Evolutionary conservation across 1,140 invertebrate species (phyloP).

Genomic region (Drosophila pachea): DNA sequence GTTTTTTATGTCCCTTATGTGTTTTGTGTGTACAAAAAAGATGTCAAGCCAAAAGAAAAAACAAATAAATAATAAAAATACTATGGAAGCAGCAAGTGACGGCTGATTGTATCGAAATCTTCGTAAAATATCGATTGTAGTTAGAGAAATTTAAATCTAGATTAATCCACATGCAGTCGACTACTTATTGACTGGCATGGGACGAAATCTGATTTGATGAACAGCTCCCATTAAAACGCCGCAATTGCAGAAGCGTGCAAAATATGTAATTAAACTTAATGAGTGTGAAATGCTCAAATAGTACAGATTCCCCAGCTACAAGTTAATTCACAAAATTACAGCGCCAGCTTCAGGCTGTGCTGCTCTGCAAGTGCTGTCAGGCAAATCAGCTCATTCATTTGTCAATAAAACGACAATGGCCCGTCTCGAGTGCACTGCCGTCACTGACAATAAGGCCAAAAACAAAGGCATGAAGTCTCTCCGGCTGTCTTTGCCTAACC

Average conservation of each 20-base stretch:
- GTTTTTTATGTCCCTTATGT: constrained; percentile 40
- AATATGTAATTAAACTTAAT: constrained; percentile 74
- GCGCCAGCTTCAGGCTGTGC: not conserved
- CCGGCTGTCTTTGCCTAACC: not conserved
- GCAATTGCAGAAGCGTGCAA: constrained; percentile 33
- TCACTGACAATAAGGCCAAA: constrained; percentile 1
- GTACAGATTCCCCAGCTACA: constrained; percentile 25
- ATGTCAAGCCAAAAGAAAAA: not conserved
- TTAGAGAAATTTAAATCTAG: not conserved
- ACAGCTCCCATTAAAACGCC: constrained; percentile 13
- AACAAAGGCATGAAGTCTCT: constrained; percentile 5
- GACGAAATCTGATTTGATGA: not conserved
- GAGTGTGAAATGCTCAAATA: constrained; percentile 68
- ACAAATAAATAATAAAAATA: too few species aligned
- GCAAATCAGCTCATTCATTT: constrained; percentile 72
- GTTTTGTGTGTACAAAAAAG: constrained; percentile 10
- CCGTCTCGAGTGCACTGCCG: constrained; percentile 25
- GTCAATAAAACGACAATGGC: constrained; percentile 69
- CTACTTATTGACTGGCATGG: too few species aligned
- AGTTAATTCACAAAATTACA: constrained; percentile 42
- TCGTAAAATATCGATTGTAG: constrained; percentile 10
- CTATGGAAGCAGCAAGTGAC: not conserved
- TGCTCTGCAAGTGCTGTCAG: constrained; percentile 49
- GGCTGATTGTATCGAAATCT: not conserved
- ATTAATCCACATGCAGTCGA: too few species aligned